Base-by-base conservation (phyloP, 2,797 vertebrate genomes). In the Melanogrammus aeglefinus region DNA sequence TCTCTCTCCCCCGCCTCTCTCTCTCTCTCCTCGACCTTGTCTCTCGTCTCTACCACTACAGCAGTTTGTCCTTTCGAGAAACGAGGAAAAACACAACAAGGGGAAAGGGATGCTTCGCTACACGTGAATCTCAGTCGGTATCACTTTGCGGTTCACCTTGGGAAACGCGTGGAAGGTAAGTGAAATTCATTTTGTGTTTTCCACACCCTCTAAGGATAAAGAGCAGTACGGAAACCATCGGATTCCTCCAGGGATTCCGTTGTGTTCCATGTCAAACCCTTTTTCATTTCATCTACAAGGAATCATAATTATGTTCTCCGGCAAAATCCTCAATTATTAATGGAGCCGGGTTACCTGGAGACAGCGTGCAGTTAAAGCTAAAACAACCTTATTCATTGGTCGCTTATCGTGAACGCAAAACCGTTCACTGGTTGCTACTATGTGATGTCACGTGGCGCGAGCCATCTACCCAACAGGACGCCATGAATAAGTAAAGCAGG, bases 121-220 rank as follows among this genome's bases (percentile, higher is more conserved):
- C 72, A 31, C 69, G 75, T 72, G 83, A 27, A 78, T 83, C 4
- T 74, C 33, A 71, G 79, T 83, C 75, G 4, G 63, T n/a, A 77
- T 88, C 87, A 89, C 86, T 88, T 88, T 87, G 73, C 78, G 80
- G 81, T 88, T 92, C 91, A 92, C 91, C 90, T 92, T 90, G 91
- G 88, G 84, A 74, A 81, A 66, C 81, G 76, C 77, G 29, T 12
- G 24, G 78, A 80, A 89, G 90, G 92, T 93, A 89, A 84, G 88
- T 76, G 27, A 41, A 35, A 73, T 74, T 72, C 79, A 75, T 78
- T 70, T 27, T 51, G 16, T 51, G 44, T 41, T 41, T 44, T 44
- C 41, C 41, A 44, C 41, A 44, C 41, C 41, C 41, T 44, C 41
- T 44, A 33, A 33, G 41, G 12, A 3, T 16, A 16, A 16, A 44